phyloP scores from a whole-genome alignment of 1,140 invertebrate species.

The Thalassaphorura encarpata region DNA sequence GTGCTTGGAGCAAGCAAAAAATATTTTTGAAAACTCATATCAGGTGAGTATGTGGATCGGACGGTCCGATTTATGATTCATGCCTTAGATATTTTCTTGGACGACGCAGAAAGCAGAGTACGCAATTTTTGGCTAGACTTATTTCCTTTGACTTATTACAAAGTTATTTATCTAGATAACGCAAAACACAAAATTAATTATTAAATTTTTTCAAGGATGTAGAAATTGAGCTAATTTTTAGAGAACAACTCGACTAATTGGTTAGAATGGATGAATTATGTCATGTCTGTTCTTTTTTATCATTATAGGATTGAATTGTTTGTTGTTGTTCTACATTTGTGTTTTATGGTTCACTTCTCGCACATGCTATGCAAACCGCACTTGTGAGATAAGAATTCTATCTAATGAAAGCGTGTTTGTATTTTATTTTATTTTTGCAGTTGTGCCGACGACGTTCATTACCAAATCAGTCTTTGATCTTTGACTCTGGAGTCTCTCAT shows the following conservation, averaged over 20 bases:
- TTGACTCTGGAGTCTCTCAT: conserved; percentile 52
- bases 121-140: neutral
- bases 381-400: too few relatives aligned
- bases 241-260: too few relatives aligned
- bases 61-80: too few relatives aligned
- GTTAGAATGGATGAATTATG: too few relatives aligned
- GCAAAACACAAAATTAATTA: neutral
- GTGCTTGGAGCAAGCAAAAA: conserved; percentile 63
- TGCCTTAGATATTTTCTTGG: neutral
- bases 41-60: conserved; percentile 45
- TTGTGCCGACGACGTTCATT: conserved; percentile 59
- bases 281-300: too few relatives aligned
- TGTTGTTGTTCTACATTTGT: too few relatives aligned
- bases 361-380: too few relatives aligned
- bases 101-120: neutral
- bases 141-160: neutral
- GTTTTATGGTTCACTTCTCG: too few relatives aligned
- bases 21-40: conserved; percentile 62
- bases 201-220: too few relatives aligned
- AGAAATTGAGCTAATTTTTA: too few relatives aligned
- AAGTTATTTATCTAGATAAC: neutral
- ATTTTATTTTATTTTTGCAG: conserved; percentile 35
- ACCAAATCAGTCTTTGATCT: conserved; percentile 60
- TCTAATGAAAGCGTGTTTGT: too few relatives aligned
- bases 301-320: too few relatives aligned